phyloP scores from a whole-genome alignment of 2,888 invertebrate species.

The Melanophora roralis region DNA sequence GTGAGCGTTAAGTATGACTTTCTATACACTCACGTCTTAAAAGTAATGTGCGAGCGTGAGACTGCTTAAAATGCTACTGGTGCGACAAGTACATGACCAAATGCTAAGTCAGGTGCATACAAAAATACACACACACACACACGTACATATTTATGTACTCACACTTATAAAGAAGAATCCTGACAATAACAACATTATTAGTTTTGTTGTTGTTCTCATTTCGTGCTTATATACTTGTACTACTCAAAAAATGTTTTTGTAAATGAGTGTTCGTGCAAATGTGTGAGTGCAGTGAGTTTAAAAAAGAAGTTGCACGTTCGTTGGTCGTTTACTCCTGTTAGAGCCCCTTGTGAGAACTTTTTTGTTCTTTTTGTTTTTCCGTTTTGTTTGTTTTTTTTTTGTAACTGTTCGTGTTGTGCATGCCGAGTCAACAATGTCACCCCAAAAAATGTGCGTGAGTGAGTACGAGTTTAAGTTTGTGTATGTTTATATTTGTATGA shows the following conservation, averaged over 20 bases:
- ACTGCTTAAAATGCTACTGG: slow-evolving; percentile 78
- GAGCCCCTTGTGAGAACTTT: slow-evolving; percentile 47
- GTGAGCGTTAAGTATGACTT: slow-evolving; percentile 42
- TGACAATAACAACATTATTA: slow-evolving; percentile 44
- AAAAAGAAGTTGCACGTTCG: slow-evolving; percentile 63
- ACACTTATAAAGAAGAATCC: slow-evolving; percentile 38
- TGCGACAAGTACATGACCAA: slow-evolving; percentile 77
- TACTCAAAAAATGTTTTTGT: slow-evolving; percentile 14
- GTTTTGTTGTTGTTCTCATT: slow-evolving; percentile 1
- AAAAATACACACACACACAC: background rate
- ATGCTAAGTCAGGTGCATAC: slow-evolving; percentile 73
- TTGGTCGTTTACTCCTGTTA: slow-evolving; percentile 65
- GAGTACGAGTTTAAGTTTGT: slow-evolving; percentile 12
- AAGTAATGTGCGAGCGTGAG: slow-evolving; percentile 75
- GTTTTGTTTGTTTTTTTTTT: slow-evolving; percentile 54
- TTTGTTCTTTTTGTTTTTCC: slow-evolving; percentile 29
- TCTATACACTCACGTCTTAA: slow-evolving; percentile 55
- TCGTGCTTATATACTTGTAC: slow-evolving; percentile 27
- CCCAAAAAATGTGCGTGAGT: slow-evolving; percentile 64
- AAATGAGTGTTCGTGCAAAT: background rate
- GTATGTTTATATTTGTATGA: slow-evolving; percentile 58
- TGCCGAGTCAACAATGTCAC: slow-evolving; percentile 72
- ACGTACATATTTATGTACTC: background rate
- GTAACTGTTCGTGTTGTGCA: slow-evolving; percentile 65
- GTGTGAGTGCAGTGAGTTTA: slow-evolving; percentile 48